Evolutionary conservation across 1,140 invertebrate species (phyloP).

Genomic region (Proales similis): DNA sequence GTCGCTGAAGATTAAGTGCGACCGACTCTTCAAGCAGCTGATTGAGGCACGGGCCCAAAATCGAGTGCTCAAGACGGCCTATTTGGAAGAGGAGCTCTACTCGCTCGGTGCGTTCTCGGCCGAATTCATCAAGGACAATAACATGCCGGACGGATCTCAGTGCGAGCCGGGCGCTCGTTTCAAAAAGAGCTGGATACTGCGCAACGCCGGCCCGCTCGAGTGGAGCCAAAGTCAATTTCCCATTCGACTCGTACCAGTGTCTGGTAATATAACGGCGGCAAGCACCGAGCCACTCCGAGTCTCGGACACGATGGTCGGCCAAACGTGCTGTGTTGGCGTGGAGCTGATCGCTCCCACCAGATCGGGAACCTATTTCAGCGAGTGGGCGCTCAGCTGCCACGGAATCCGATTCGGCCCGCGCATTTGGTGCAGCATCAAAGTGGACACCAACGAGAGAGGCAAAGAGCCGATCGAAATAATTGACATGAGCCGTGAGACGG

Average conservation of each 20-base stretch:
- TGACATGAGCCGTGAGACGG: too few species aligned
- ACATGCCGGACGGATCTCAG: slow-evolving; percentile 45
- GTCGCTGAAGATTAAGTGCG: background rate
- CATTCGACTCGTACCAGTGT: slow-evolving; percentile 41
- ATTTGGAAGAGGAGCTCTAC: slow-evolving; percentile 32
- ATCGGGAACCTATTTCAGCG: slow-evolving; percentile 48
- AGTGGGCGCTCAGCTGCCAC: slow-evolving; percentile 48
- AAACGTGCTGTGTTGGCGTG: background rate
- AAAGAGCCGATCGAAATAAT: too few species aligned
- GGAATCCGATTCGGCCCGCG: slow-evolving; percentile 47
- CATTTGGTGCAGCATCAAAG: slow-evolving; percentile 48
- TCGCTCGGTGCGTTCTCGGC: slow-evolving; percentile 39
- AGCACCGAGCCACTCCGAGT: slow-evolving; percentile 13
- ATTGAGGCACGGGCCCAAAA: background rate
- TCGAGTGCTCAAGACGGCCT: slow-evolving; percentile 9
- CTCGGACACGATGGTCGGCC: background rate
- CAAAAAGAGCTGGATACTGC: slow-evolving; percentile 49
- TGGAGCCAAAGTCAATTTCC: slow-evolving; percentile 42
- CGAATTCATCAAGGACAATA: slow-evolving; percentile 46
- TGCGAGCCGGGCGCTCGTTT: slow-evolving; percentile 45
- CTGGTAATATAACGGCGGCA: slow-evolving; percentile 41
- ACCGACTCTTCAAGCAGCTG: background rate
- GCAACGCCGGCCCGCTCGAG: slow-evolving; percentile 46
- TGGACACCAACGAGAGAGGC: slow-evolving; percentile 41
- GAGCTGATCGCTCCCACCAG: slow-evolving; percentile 39